Percentiles rank a stretch among this genome's conserved stretches.
Evolutionary conservation across 23 tunicate species (phyloP).

Genomic region (Oikopleura dioica): DNA sequence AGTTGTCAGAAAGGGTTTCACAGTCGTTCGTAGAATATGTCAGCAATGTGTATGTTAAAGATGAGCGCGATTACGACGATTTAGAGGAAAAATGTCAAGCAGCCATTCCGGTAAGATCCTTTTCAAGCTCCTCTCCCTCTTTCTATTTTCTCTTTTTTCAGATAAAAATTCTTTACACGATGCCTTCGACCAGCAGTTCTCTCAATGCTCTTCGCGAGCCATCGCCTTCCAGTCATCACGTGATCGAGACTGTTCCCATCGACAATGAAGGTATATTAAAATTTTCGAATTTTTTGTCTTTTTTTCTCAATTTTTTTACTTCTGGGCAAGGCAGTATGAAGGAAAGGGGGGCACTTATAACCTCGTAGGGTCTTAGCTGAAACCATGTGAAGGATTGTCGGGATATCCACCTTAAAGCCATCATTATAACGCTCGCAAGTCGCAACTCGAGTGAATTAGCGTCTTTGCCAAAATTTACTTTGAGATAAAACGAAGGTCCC

Average conservation of each 20-base stretch:
- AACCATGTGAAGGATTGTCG: neutral
- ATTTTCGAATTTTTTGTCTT: neutral
- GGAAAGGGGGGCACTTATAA: neutral
- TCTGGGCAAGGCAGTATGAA: too few species aligned
- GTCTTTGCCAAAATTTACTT: neutral
- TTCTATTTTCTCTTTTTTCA: too few species aligned
- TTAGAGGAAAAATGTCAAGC: neutral
- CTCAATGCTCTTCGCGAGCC: too few species aligned
- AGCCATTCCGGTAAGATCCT: neutral
- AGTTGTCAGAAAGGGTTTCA: too few species aligned
- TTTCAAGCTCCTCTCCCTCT: neutral
- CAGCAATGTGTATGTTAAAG: constrained; percentile 5
- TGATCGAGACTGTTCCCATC: too few species aligned
- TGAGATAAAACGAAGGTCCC: neutral
- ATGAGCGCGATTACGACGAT: neutral
- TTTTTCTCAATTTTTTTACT: neutral
- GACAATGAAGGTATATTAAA: neutral
- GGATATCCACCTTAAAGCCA: neutral
- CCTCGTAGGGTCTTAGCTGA: constrained; percentile 3
- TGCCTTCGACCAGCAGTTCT: too few species aligned
- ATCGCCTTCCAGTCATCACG: too few species aligned
- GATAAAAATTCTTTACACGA: too few species aligned
- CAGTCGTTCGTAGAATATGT: too few species aligned
- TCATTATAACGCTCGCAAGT: too few species aligned
- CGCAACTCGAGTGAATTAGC: too few species aligned